Evolutionary conservation across 1,140 invertebrate genomes (phyloP).

Genomic region (Drosophila dunni): DNA sequence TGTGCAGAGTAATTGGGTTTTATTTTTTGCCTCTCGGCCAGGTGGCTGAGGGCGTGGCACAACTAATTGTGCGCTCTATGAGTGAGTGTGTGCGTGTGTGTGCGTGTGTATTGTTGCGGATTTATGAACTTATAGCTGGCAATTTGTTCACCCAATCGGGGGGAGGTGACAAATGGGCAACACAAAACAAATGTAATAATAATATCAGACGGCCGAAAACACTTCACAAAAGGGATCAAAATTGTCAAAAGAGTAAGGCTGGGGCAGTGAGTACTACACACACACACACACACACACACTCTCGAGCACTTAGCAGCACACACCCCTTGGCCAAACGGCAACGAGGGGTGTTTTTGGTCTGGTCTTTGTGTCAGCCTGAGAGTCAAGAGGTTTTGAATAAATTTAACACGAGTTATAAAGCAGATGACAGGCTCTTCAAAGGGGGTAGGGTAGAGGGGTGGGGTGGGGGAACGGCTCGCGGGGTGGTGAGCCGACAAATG

Average conservation of each 20-base stretch:
- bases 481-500: slow-evolving; percentile 65
- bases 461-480: not conserved
- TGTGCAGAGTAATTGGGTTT: slow-evolving; percentile 26
- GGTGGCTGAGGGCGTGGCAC: slow-evolving; percentile 61
- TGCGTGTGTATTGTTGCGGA: slow-evolving; percentile 27
- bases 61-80: slow-evolving; percentile 57
- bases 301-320: slow-evolving; percentile 54
- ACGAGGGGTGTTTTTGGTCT: slow-evolving; percentile 47
- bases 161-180: slow-evolving; percentile 73
- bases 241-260: slow-evolving; percentile 6
- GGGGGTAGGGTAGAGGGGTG: not conserved
- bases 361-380: slow-evolving; percentile 32
- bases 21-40: slow-evolving; percentile 3
- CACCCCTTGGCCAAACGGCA: slow-evolving; percentile 70
- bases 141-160: slow-evolving; percentile 65
- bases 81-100: not conserved
- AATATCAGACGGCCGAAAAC: slow-evolving; percentile 57
- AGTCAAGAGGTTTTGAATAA: slow-evolving; percentile 82
- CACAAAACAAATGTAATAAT: slow-evolving; percentile 76
- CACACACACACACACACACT: slow-evolving; percentile 33
- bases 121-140: slow-evolving; percentile 65
- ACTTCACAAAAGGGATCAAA: slow-evolving; percentile 69
- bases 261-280: not conserved
- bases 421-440: slow-evolving; percentile 57
- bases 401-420: slow-evolving; percentile 76